phyloP scores from a whole-genome alignment of 2,888 invertebrate species.

The Dolichomitus sp. region DNA sequence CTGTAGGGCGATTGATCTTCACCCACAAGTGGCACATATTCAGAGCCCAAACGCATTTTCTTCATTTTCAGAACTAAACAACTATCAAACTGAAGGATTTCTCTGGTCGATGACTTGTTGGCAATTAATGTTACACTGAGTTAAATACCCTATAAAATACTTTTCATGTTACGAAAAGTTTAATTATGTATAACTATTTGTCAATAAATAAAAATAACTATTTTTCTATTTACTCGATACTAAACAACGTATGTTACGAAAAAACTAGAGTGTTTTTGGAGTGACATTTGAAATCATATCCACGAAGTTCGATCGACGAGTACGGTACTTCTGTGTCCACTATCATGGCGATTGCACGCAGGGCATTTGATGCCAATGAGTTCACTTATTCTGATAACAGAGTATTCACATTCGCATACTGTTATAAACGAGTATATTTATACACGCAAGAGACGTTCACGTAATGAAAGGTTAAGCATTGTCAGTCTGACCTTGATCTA shows the following conservation, averaged over 20 bases:
- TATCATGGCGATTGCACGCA: slow-evolving; percentile 24
- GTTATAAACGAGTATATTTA: neutral
- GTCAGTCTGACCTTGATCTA: slow-evolving; percentile 22
- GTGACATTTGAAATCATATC: slow-evolving; percentile 1
- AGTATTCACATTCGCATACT: neutral
- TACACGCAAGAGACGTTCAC: neutral
- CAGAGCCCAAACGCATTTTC: slow-evolving; percentile 77
- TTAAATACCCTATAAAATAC: no score
- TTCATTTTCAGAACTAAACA: slow-evolving; percentile 71
- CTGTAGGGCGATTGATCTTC: slow-evolving; percentile 79
- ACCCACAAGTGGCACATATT: slow-evolving; percentile 80
- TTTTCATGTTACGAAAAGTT: no score
- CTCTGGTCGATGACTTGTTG: no score
- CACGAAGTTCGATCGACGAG: neutral
- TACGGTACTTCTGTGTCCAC: neutral
- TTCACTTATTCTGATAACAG: neutral
- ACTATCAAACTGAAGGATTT: no score
- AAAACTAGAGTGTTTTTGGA: neutral
- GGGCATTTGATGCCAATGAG: neutral
- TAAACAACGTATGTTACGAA: slow-evolving; percentile 12
- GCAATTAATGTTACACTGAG: no score
- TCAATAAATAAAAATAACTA: no score
- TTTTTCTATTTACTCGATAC: neutral
- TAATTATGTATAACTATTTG: no score
- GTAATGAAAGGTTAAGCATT: slow-evolving; percentile 23